Base-by-base conservation (phyloP, 1,140 invertebrate genomes). In the Drosophila bifasciata region DNA sequence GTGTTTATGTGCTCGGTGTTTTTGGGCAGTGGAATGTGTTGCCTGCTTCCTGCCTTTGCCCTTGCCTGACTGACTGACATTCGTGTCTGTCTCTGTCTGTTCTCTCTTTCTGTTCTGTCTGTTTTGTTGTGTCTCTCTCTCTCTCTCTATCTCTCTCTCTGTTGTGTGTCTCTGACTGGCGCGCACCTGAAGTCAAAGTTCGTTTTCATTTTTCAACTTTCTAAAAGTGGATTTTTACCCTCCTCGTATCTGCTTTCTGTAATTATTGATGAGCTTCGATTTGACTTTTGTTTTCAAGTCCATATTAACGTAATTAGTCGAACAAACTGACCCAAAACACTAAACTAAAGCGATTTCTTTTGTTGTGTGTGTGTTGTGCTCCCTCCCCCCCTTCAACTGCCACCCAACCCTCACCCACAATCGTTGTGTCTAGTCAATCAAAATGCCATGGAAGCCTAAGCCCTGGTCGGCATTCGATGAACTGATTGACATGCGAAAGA, bases 401-500 rank as follows among this genome's bases (percentile, higher is more conserved):
- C 43, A 40, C 72, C 23, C 23, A 36, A 36, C 9, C n/a, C n/a
- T 15, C 44, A 1, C 4, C 15, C 15, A 0, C 6, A 15, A n/a
- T 62, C 36, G 13, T 9, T 7, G 16, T 25, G 50, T 28, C 16
- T 25, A 46, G 69, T 74, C 60, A 66, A 58, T 66, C 60, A 75
- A 45, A 74, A 43, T 58, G 70, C 56, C 70, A 66, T 51, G 51
- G n/a, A 45, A 43, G 15, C 21, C 19, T 2, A n/a, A 5, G 39
- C 28, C 50, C n/a, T n/a, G n/a, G n/a, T n/a, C 56, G 40, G 32
- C 56, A 71, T 44, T 62, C 69, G 57, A 41, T 62, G 45, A 66
- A 66, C 60, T 75, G 71, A 75, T 75, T 75, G 72, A 75, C 62
- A 75, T 56, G 55, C 71, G 55, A 21, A 75, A 74, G 71, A 75